Percentiles rank a stretch among this genome's conserved stretches.
These are phyloP conservation scores for Agriopis marginaria DNA, from an alignment of 2,888 invertebrate genomes.

Conservation along the genomic window DNA sequence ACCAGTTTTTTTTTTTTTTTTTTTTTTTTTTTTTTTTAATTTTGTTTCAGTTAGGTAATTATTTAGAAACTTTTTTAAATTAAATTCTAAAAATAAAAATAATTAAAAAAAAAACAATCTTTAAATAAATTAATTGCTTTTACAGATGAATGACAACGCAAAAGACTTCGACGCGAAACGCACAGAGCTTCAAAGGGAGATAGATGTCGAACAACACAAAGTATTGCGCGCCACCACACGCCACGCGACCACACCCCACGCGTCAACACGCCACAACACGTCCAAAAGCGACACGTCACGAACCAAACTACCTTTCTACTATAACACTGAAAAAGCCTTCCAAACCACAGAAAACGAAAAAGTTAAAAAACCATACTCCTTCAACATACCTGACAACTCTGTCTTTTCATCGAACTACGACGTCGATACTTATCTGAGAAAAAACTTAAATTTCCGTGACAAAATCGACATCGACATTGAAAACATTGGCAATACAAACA, in stretches of 20 bases:
- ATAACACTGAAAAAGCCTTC: conserved; percentile 52
- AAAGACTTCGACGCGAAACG: conserved; percentile 80
- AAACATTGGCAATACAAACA: conserved; percentile 31
- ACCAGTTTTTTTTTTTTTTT: no score
- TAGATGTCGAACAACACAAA: conserved; percentile 69
- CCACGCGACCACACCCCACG: conserved; percentile 40
- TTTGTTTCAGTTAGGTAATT: no score
- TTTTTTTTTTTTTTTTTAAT: no score
- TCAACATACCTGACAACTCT: conserved; percentile 79
- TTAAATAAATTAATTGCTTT: conserved; percentile 27
- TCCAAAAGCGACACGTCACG: conserved; percentile 62
- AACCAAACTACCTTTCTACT: conserved; percentile 72
- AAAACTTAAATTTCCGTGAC: conserved; percentile 71
- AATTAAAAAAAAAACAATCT: no score
- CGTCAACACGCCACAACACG: conserved; percentile 36
- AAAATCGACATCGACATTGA: conserved; percentile 41
- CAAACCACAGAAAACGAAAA: conserved; percentile 60
- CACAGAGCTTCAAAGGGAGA: conserved; percentile 79
- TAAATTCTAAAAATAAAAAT: no score
- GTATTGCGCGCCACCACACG: conserved; percentile 48
- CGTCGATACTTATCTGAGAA: conserved; percentile 74
- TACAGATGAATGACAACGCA: conserved; percentile 82
- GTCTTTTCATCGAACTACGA: conserved; percentile 76
- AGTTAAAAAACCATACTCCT: conserved; percentile 65
- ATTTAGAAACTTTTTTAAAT: no score